Conservation (phyloP, 2,888 invertebrate genomes). For the Lamproptera curius region DNA sequence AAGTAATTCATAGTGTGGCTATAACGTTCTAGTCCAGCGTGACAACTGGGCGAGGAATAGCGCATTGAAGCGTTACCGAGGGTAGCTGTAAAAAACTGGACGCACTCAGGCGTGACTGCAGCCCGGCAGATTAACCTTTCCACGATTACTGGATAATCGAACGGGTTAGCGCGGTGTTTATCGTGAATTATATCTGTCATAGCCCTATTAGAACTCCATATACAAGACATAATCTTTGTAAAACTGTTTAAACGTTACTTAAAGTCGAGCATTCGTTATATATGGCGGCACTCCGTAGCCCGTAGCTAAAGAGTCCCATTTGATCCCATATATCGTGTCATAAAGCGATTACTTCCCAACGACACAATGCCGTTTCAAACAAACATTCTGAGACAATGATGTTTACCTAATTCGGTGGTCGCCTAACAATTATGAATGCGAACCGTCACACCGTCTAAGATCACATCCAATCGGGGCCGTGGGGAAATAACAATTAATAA, state of each 20-base stretch:
- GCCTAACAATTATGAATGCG: conserved; percentile 26
- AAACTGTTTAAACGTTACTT: no score
- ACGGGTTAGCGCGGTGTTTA: not conserved
- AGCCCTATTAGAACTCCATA: no score
- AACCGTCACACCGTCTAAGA: conserved; percentile 26
- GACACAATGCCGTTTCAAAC: conserved; percentile 15
- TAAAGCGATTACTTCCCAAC: conserved; percentile 2
- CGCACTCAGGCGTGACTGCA: conserved; percentile 52
- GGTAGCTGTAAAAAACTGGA: conserved; percentile 61
- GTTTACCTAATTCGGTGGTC: conserved; percentile 18
- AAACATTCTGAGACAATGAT: conserved; percentile 22
- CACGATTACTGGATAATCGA: conserved; percentile 20
- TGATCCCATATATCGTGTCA: no score
- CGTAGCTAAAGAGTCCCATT: no score
- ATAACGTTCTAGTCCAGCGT: conserved; percentile 31
- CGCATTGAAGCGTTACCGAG: conserved; percentile 51
- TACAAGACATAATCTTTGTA: no score
- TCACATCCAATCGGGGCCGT: conserved; percentile 30
- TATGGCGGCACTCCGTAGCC: no score
- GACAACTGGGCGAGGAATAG: conserved; percentile 42
- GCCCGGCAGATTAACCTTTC: conserved; percentile 27
- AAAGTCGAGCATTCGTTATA: no score
- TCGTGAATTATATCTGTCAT: not conserved
- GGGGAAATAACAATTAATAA: conserved; percentile 32
- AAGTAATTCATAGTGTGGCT: not conserved